phyloP scores from a whole-genome alignment of 2,797 vertebrate genomes.

The Characodon lateralis region DNA sequence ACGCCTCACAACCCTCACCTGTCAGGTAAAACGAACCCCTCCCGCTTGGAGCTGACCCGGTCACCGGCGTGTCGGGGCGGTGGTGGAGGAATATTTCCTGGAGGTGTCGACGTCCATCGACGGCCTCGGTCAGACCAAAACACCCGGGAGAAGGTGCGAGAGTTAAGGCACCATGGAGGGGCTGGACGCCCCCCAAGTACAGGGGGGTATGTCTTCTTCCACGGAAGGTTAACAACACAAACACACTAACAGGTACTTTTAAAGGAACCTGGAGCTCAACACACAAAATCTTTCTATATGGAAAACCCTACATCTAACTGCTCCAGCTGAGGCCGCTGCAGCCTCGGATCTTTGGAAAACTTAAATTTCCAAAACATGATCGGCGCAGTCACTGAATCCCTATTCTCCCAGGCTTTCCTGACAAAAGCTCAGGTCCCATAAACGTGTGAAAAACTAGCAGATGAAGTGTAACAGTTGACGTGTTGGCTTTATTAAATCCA shows the following conservation, averaged over 20 bases:
- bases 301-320: constrained; percentile 45
- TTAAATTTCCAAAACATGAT: constrained; percentile 54
- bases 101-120: constrained; percentile 44
- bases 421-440: too few relatives aligned
- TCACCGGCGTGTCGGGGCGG: constrained; percentile 38
- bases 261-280: constrained; percentile 8
- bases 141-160: constrained; percentile 33
- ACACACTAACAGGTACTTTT: constrained; percentile 6
- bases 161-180: constrained; percentile 54
- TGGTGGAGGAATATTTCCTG: constrained; percentile 36
- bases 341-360: constrained; percentile 48
- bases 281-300: constrained; percentile 33
- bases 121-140: constrained; percentile 40
- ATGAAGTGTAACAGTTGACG: constrained; percentile 51
- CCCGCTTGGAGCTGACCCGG: neutral
- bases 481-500: constrained; percentile 73
- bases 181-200: constrained; percentile 53
- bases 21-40: constrained; percentile 22
- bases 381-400: neutral
- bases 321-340: constrained; percentile 40
- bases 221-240: constrained; percentile 23
- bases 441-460: neutral
- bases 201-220: constrained; percentile 36
- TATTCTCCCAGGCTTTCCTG: neutral
- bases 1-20: constrained; percentile 52